Conservation (phyloP, 2,888 invertebrate species). For the Lymantria dispar region DNA sequence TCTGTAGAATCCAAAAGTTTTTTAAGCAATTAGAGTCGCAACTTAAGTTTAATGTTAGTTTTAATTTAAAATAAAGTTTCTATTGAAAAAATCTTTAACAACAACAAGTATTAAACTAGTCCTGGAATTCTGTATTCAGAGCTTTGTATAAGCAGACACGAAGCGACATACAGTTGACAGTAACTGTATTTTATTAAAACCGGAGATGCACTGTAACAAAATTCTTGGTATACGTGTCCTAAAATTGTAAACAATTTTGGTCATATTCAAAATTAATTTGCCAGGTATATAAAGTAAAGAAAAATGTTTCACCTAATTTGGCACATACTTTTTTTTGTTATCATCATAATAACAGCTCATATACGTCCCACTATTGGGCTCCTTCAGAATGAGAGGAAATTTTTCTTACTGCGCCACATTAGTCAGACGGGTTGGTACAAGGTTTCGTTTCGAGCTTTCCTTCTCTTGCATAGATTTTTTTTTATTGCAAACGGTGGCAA, state of each 20-base stretch:
- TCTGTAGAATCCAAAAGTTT: too few species aligned
- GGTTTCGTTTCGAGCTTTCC: too few species aligned
- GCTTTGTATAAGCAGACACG: background rate
- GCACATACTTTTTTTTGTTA: too few species aligned
- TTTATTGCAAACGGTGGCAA: too few species aligned
- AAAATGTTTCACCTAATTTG: conserved; percentile 33
- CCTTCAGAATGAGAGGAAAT: too few species aligned
- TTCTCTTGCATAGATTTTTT: too few species aligned
- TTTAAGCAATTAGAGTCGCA: background rate
- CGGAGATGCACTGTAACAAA: conserved; percentile 3
- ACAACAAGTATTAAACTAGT: background rate
- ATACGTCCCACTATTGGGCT: too few species aligned
- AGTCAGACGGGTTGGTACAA: too few species aligned
- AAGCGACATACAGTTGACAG: background rate
- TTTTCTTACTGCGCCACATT: too few species aligned
- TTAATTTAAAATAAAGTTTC: background rate
- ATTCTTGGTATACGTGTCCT: conserved; percentile 21
- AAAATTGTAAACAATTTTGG: conserved; percentile 27
- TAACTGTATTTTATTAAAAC: conserved; percentile 3
- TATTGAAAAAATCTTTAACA: background rate
- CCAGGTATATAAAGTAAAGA: conserved; percentile 32
- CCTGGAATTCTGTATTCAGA: background rate
- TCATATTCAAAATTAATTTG: conserved; percentile 38
- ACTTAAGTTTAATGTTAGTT: background rate
- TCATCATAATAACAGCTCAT: too few species aligned